These are phyloP conservation scores for Amblyteles armatorius DNA, from an alignment of 2,888 invertebrate genomes.

Conservation along the genomic window DNA sequence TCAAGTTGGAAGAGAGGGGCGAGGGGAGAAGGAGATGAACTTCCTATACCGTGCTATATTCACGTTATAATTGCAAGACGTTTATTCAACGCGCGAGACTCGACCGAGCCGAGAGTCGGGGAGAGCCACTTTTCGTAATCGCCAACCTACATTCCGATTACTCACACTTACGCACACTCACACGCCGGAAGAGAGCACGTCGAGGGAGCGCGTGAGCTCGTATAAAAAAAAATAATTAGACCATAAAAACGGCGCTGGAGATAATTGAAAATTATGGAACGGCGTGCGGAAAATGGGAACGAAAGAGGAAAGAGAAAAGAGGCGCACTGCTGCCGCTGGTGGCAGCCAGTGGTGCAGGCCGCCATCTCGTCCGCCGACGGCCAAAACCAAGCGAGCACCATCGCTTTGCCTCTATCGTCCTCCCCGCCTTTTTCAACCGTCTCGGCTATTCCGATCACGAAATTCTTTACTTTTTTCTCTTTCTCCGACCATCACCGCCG, in stretches of 20 bases:
- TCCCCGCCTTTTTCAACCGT: constrained; percentile 6
- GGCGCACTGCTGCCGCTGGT: constrained; percentile 43
- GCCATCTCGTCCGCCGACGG: constrained; percentile 72
- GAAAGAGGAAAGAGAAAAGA: constrained; percentile 69
- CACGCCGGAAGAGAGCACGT: constrained; percentile 32
- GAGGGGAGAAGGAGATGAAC: constrained; percentile 37
- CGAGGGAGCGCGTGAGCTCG: constrained; percentile 60
- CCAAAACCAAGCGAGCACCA: constrained; percentile 64
- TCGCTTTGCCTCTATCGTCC: constrained; percentile 1
- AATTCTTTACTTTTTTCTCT: constrained; percentile 11
- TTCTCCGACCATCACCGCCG: not conserved
- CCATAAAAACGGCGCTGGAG: constrained; percentile 72
- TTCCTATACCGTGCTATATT: constrained; percentile 46
- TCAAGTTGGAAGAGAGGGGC: constrained; percentile 16
- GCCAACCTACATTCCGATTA: constrained; percentile 71
- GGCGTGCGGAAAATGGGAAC: constrained; percentile 72
- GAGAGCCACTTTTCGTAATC: constrained; percentile 71
- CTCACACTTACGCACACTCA: constrained; percentile 61
- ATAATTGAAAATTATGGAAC: constrained; percentile 75
- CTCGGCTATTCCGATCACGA: constrained; percentile 8
- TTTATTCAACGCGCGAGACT: constrained; percentile 59
- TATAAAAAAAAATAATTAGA: constrained; percentile 73
- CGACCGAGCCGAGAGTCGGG: constrained; percentile 27
- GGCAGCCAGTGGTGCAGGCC: constrained; percentile 50
- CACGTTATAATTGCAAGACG: constrained; percentile 66